Evolutionary conservation across 2,888 invertebrate species (phyloP).

Genomic region (Eristalis intricaria): DNA sequence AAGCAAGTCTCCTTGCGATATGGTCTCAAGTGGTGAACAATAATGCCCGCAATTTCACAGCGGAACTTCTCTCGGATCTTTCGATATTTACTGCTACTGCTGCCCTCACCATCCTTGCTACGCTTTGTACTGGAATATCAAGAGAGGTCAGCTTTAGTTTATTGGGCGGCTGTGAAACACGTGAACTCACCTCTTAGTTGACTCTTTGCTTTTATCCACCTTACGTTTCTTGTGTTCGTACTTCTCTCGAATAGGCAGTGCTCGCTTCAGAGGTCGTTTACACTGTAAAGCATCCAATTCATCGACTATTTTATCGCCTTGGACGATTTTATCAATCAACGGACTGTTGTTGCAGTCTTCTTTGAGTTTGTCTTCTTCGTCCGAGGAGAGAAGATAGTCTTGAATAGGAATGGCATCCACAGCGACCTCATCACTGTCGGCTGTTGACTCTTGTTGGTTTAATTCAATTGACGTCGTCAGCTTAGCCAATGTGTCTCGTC

Average conservation of each 20-base stretch:
- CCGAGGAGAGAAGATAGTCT: conserved; percentile 77
- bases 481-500: conserved; percentile 52
- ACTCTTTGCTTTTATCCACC: conserved; percentile 73
- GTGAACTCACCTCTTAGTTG: conserved; percentile 73
- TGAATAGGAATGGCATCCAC: conserved; percentile 75
- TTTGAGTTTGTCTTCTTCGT: conserved; percentile 76
- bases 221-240: conserved; percentile 75
- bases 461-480: not conserved
- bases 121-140: conserved; percentile 72
- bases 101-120: conserved; percentile 71
- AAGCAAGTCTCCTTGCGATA: conserved; percentile 93
- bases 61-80: conserved; percentile 94
- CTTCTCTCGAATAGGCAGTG: conserved; percentile 73
- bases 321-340: conserved; percentile 75
- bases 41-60: conserved; percentile 89
- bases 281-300: conserved; percentile 78
- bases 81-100: conserved; percentile 85
- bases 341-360: conserved; percentile 75
- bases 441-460: conserved; percentile 15
- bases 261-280: conserved; percentile 75
- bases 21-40: conserved; percentile 93
- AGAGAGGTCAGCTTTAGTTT: not conserved
- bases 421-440: conserved; percentile 23
- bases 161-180: not conserved
- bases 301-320: conserved; percentile 78